Evolutionary conservation across 2,797 vertebrate genomes (phyloP).

Genomic region (Platalea minor): DNA sequence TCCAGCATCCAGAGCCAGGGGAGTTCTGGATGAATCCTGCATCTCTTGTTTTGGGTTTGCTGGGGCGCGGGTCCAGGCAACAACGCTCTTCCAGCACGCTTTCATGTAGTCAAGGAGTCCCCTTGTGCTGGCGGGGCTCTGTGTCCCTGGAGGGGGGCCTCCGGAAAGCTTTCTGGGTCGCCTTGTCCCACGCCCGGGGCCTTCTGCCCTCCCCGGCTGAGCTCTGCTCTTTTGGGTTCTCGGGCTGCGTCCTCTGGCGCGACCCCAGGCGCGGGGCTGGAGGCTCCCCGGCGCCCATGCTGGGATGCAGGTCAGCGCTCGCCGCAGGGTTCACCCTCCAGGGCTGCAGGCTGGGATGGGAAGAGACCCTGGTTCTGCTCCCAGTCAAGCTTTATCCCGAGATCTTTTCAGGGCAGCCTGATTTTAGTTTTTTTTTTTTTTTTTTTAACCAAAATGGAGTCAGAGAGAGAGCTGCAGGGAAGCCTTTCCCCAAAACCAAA

Average conservation of each 20-base stretch:
- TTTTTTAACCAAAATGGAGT: neutral
- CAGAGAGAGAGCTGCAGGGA: neutral
- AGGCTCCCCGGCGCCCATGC: neutral
- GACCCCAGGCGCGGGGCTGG: neutral
- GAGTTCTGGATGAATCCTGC: neutral
- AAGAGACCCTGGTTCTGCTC: neutral
- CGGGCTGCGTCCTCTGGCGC: accelerated
- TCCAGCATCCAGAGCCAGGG: neutral
- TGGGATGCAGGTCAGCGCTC: neutral
- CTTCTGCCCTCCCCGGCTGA: neutral
- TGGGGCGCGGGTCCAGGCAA: neutral
- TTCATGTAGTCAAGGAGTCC: no score
- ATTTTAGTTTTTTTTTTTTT: neutral
- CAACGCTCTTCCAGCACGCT: neutral
- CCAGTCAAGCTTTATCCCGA: neutral
- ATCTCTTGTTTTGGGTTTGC: neutral
- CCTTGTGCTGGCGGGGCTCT: accelerated
- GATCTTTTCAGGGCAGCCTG: neutral
- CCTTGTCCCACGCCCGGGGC: neutral
- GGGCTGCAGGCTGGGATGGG: neutral
- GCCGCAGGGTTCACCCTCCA: accelerated
- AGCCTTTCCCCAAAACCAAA: neutral
- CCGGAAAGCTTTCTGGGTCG: neutral
- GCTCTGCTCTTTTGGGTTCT: neutral
- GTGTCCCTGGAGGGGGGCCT: neutral